phyloP scores from a whole-genome alignment of 2,113 vertebrate species.

The Platichthys flesus region DNA sequence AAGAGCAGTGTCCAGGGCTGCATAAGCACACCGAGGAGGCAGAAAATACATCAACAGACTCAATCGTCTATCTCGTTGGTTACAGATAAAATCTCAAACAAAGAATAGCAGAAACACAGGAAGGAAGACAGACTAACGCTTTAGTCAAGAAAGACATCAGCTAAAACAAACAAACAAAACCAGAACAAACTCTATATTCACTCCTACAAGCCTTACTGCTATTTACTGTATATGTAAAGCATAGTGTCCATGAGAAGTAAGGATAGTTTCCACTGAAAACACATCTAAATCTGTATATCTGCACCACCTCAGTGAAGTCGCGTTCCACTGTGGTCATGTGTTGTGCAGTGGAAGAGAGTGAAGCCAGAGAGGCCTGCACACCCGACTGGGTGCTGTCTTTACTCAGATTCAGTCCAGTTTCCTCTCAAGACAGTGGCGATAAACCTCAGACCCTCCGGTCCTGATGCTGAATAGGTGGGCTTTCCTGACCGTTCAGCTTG shows the following conservation, averaged over 20 bases:
- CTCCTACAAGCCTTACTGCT: background rate
- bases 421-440: constrained; percentile 2
- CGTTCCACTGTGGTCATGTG: background rate
- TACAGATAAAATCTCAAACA: constrained; percentile 11
- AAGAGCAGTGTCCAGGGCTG: background rate
- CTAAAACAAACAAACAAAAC: background rate
- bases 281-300: constrained; percentile 1
- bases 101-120: background rate
- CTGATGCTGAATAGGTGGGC: background rate
- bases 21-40: background rate
- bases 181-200: background rate
- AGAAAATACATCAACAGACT: constrained; percentile 43
- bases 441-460: background rate
- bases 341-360: background rate
- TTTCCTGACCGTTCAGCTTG: constrained; percentile 61
- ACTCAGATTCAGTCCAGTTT: constrained; percentile 14
- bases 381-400: background rate
- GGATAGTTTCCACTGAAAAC: constrained; percentile 5
- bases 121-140: background rate
- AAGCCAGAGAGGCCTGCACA: constrained; percentile 9
- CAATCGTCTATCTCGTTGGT: constrained; percentile 19
- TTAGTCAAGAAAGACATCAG: constrained; percentile 15
- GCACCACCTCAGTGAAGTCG: constrained; percentile 10
- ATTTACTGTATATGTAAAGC: constrained; percentile 21
- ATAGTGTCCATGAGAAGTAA: constrained; percentile 15